Base-by-base conservation (phyloP, 1,140 invertebrate genomes). In the Augochlora pura region DNA sequence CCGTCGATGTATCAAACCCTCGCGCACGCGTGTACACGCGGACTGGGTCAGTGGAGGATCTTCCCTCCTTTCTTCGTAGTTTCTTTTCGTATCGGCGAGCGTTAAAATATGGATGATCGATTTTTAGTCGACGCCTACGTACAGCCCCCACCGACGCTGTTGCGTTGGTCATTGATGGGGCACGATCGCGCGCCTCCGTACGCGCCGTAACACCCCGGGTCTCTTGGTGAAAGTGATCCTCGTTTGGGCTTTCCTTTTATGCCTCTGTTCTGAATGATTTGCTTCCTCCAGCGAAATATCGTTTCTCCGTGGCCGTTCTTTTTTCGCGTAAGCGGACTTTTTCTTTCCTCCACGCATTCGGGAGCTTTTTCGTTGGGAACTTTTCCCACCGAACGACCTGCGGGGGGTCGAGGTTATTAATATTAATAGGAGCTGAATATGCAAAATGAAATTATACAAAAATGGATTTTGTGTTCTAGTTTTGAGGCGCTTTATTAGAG, bases 31-130 rank as follows among this genome's bases (percentile, higher is more conserved):
- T 85, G 80, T 85, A 63, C 21, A 65, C 70, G 62, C 73, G 52
- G 69, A 86, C 75, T 86, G 84, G 85, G 85, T 86, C 85, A 86
- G 84, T 86, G 85, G 84, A 86, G 84, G 85, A 86, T 68, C 71
- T 84, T 84, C 71, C 75, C 73, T 42, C 60, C n/a, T 84, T 85
- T 85, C 82, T 85, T 85, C 79, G 49, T 84, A 42, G 59, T 85
- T 85, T 78, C 82, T 85, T 85, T 84, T 77, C 80, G 72, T 85
- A 85, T 85, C 83, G 82, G 82, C 25, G 57, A 60, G 21, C 63
- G 77, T 67, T 73, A 66, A 73, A 73, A 73, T 79, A 73, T 66
- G 52, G 39, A 52, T 63, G 52, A 79, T 79, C 64, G 77, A 79
- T 79, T 79, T 79, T 79, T 67, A 67, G 49, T 66, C 39, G 52